Percentiles rank a stretch among this genome's conserved stretches.
Evolutionary conservation across 2,888 invertebrate genomes (phyloP).

Genomic region (Copidosoma aretas): DNA sequence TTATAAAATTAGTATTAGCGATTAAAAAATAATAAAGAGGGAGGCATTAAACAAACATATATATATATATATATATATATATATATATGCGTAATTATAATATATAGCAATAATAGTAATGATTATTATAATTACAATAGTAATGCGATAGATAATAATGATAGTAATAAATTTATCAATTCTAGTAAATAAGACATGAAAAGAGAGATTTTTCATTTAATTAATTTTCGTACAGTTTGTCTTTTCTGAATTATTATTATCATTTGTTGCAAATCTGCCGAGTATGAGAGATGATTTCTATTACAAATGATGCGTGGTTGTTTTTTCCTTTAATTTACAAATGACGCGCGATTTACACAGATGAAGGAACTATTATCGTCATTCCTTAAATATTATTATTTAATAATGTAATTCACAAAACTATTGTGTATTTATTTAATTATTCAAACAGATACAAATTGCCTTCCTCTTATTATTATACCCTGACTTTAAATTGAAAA

Average conservation of each 20-base stretch:
- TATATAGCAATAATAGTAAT: conserved; percentile 40
- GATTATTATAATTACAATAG: conserved; percentile 45
- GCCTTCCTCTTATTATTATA: conserved; percentile 44
- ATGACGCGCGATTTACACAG: conserved; percentile 61
- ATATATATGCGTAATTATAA: conserved; percentile 44
- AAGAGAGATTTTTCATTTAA: conserved; percentile 53
- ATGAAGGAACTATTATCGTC: conserved; percentile 60
- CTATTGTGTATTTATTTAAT: conserved; percentile 43
- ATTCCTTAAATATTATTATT: conserved; percentile 51
- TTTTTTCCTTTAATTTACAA: conserved; percentile 49
- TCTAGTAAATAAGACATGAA: conserved; percentile 55
- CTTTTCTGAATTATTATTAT: conserved; percentile 41
- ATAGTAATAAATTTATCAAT: conserved; percentile 49
- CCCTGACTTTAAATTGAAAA: conserved; percentile 45
- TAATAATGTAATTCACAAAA: background rate
- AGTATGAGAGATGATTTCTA: conserved; percentile 52
- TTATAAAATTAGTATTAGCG: conserved; percentile 57
- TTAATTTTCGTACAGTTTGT: conserved; percentile 46
- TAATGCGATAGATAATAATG: conserved; percentile 48
- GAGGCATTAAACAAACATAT: conserved; percentile 45
- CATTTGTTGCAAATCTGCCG: conserved; percentile 48
- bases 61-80: too few relatives aligned
- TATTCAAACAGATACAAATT: conserved; percentile 50
- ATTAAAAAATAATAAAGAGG: conserved; percentile 50
- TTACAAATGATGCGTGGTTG: conserved; percentile 55